Conservation (phyloP, 2,113 vertebrate genomes). For the Phrynosoma platyrhinos region DNA sequence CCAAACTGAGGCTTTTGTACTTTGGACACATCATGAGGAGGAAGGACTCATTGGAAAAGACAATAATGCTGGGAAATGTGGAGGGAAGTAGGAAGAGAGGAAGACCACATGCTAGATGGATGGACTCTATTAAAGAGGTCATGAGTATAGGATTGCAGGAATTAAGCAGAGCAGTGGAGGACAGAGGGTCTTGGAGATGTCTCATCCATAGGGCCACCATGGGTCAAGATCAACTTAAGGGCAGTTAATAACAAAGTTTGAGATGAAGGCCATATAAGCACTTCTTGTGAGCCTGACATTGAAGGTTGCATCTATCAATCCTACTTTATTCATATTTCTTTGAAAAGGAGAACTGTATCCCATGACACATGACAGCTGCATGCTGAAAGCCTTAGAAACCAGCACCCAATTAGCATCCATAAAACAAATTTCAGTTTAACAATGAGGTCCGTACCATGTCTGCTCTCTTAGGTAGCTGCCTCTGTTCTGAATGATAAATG, state of each 20-base stretch:
- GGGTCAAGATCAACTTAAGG: no score
- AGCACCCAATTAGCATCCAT: accelerated
- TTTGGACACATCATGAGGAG: no score
- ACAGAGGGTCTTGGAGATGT: no score
- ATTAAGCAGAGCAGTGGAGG: no score
- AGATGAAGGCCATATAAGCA: background rate
- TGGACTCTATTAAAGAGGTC: no score
- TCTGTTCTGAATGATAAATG: background rate
- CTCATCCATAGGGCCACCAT: no score
- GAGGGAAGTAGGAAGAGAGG: no score
- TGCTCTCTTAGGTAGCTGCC: accelerated
- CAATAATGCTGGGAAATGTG: no score
- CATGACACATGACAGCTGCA: background rate
- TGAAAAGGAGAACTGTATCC: background rate
- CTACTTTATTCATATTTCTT: background rate
- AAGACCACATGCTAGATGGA: no score
- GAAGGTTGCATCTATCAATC: background rate
- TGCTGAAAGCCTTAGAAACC: background rate
- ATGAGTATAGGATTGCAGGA: no score
- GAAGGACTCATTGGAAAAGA: no score
- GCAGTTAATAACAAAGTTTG: background rate
- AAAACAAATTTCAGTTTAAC: background rate
- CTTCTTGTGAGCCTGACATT: background rate
- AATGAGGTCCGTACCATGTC: background rate
- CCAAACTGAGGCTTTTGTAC: no score